A percentile compares a stretch with the other conserved stretches of the same genome.
phyloP scores from a whole-genome alignment of 2,888 invertebrate genomes.

The Meandrusa payeni region DNA sequence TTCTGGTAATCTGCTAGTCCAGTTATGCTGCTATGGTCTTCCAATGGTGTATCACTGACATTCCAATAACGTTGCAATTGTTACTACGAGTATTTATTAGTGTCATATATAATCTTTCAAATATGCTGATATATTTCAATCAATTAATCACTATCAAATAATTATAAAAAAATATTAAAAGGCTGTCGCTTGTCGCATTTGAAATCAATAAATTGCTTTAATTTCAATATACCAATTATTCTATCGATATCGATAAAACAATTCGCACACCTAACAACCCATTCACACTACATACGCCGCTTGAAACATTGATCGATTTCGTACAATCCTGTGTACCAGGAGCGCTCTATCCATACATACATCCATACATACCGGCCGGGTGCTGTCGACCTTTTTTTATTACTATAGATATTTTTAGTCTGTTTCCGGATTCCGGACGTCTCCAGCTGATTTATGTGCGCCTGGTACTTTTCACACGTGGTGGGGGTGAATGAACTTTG shows the following conservation, averaged over 20 bases:
- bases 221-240: too few species aligned
- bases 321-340: constrained; percentile 37
- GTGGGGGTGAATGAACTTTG: constrained; percentile 7
- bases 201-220: too few species aligned
- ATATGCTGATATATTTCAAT: too few species aligned
- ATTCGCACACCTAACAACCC: constrained; percentile 39
- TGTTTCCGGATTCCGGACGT: constrained; percentile 23
- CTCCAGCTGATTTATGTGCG: constrained; percentile 19
- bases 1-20: too few species aligned
- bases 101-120: too few species aligned
- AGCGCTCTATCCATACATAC: constrained; percentile 26
- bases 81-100: too few species aligned
- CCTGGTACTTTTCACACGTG: constrained; percentile 10
- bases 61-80: too few species aligned
- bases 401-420: constrained; percentile 21
- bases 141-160: too few species aligned
- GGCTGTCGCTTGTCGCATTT: too few species aligned
- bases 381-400: constrained; percentile 20
- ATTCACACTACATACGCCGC: constrained; percentile 57
- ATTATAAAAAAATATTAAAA: too few species aligned
- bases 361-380: constrained; percentile 25
- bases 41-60: too few species aligned
- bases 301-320: constrained; percentile 64
- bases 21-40: too few species aligned
- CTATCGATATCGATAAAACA: constrained; percentile 2